Base-by-base conservation (phyloP, 30 jellyfish, hydroid and myxozoan genomes). In the Cassiopea andromeda region DNA sequence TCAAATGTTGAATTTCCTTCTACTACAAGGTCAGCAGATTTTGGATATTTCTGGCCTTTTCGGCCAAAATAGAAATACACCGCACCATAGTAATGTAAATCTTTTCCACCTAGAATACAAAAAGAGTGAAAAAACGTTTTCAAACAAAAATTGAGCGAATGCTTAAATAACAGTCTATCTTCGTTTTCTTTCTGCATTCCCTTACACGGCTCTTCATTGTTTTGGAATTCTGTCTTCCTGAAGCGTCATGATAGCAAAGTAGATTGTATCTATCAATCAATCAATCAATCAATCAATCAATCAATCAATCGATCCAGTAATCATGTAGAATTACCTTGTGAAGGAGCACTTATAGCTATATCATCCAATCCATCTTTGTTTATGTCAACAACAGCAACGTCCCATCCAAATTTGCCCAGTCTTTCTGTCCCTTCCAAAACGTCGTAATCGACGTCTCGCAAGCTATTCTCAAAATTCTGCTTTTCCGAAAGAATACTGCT, bases 331-430 rank as follows among this genome's bases (percentile, higher is more conserved):
- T 6, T 49, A 92, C 98, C 98, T 81, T 60, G 72, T 2, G 93
- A 76, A 48, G 98, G 96, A 44, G 98, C 98, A 66, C 97, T 74
- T 12, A 92, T 68, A 27, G 91, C 98, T 74, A 92, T 38, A 71
- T 92, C 98, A 83, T 80, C 88, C 61, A 89, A 19, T 1, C 96
- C 98, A 81, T 94, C 98, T 18, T 86, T 68, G 66, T 94, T 85
- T 45, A 81, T 67, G 75, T 82, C 90, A 48, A 92, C 85, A 45
- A 90, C 83, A 1, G 96, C 91, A 60, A 87, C 69, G 45, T 84
- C 59, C 96, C 96, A 87, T 15, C 98, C 98, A 64, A 92, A 92
- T 77, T 88, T 92, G 72, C 93, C 72, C 98, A 92, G 81, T 69
- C 87, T 75, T 49, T 82, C 96, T 17, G 85, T 60, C 8, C 98